Evolutionary conservation across 1,140 invertebrate species (phyloP).

Genomic region (Zaprionus camerounensis): DNA sequence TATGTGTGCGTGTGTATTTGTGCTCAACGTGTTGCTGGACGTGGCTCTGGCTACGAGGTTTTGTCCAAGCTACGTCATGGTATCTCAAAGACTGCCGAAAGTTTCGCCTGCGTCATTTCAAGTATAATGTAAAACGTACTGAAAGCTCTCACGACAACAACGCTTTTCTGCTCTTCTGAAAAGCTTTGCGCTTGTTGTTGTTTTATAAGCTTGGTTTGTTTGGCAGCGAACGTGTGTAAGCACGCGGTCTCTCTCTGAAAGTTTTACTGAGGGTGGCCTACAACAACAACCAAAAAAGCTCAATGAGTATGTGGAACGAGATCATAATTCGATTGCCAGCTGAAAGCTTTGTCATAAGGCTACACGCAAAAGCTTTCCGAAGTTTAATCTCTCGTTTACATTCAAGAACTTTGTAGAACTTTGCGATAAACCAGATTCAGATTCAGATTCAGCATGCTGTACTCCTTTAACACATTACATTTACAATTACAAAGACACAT

Average conservation of each 20-base stretch:
- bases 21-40: not conserved
- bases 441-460: not conserved
- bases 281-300: slow-evolving; percentile 2
- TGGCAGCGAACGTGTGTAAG: too few species aligned
- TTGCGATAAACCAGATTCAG: not conserved
- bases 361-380: slow-evolving; percentile 15
- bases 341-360: slow-evolving; percentile 39
- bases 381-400: not conserved
- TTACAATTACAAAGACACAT: too few species aligned
- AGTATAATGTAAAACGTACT: slow-evolving; percentile 45
- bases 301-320: slow-evolving; percentile 18
- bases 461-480: slow-evolving; percentile 2
- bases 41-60: slow-evolving; percentile 39
- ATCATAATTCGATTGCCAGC: slow-evolving; percentile 19
- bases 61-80: slow-evolving; percentile 66
- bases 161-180: slow-evolving; percentile 42
- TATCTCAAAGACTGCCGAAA: slow-evolving; percentile 63
- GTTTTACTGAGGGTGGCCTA: slow-evolving; percentile 33
- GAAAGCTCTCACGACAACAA: slow-evolving; percentile 24
- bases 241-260: not conserved
- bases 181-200: slow-evolving; percentile 27
- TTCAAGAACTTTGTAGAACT: not conserved
- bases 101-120: slow-evolving; percentile 48
- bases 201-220: slow-evolving; percentile 36
- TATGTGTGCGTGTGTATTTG: not conserved